phyloP scores from a whole-genome alignment of 2,113 vertebrate species.

The Synodontis membranacea region DNA sequence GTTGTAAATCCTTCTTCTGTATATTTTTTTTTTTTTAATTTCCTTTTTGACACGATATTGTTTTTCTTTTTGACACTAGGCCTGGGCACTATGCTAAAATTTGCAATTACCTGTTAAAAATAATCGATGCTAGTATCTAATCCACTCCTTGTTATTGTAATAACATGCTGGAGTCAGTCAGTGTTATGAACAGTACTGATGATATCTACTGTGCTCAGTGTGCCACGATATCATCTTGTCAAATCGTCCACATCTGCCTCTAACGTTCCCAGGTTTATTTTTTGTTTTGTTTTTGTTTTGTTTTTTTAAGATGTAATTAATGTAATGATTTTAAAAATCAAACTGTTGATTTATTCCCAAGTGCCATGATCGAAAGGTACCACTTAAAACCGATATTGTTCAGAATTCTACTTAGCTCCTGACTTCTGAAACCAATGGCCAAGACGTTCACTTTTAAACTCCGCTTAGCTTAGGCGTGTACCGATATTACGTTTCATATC shows the following conservation, averaged over 20 bases:
- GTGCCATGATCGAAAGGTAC: slow-evolving; percentile 27
- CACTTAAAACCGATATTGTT: not conserved
- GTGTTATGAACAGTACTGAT: not conserved
- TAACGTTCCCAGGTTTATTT: not conserved
- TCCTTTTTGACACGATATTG: not conserved
- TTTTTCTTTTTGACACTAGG: slow-evolving; percentile 8
- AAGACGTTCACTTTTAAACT: not conserved
- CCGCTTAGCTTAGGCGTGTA: not conserved
- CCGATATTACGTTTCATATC: not conserved
- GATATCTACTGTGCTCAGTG: not conserved
- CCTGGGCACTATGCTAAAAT: not conserved
- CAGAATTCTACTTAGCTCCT: not conserved
- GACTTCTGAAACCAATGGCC: not conserved
- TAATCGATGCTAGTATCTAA: not conserved
- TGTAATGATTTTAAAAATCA: not conserved
- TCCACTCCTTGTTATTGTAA: not conserved
- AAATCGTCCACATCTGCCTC: not conserved
- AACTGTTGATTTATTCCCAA: slow-evolving; percentile 1
- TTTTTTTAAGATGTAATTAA: not conserved
- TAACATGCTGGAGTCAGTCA: not conserved
- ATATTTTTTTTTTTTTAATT: too few relatives aligned
- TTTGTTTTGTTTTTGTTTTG: not conserved
- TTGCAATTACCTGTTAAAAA: not conserved
- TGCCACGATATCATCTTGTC: not conserved
- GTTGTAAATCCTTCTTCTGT: not conserved